These are phyloP conservation scores for Sepiola atlantica DNA, from an alignment of 2,888 invertebrate genomes.

Conservation along the genomic window DNA sequence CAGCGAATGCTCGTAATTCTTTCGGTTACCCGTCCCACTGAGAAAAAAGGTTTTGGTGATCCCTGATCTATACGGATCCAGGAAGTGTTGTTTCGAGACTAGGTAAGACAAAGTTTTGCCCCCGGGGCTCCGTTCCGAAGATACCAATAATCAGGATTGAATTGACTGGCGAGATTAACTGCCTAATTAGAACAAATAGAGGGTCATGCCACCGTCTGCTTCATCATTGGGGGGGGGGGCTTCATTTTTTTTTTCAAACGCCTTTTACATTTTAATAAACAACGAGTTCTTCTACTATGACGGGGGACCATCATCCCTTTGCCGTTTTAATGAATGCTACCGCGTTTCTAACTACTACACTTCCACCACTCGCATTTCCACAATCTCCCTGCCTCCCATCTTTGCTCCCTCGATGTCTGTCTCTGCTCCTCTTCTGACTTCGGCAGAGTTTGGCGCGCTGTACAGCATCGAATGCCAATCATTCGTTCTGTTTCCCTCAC, in stretches of 20 bases:
- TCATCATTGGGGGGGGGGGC: neutral
- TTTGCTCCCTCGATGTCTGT: neutral
- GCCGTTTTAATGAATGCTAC: neutral
- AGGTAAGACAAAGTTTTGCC: neutral
- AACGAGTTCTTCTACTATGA: neutral
- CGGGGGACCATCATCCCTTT: neutral
- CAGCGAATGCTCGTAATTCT: neutral
- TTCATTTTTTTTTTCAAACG: neutral
- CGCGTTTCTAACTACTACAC: no score
- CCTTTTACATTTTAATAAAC: neutral
- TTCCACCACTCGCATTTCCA: no score
- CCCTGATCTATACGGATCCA: no score
- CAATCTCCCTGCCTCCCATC: neutral
- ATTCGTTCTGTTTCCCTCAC: neutral
- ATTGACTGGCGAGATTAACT: neutral
- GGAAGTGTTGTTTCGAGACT: no score
- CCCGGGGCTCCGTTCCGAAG: neutral
- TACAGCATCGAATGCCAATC: neutral
- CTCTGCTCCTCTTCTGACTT: neutral
- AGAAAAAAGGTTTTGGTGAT: neutral
- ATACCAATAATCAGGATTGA: neutral
- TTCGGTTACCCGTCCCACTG: neutral
- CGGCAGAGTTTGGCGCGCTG: constrained; percentile 32
- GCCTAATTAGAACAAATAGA: neutral
- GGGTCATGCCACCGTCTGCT: neutral